phyloP scores from a whole-genome alignment of 2,888 invertebrate genomes.

The Thumatha senex region DNA sequence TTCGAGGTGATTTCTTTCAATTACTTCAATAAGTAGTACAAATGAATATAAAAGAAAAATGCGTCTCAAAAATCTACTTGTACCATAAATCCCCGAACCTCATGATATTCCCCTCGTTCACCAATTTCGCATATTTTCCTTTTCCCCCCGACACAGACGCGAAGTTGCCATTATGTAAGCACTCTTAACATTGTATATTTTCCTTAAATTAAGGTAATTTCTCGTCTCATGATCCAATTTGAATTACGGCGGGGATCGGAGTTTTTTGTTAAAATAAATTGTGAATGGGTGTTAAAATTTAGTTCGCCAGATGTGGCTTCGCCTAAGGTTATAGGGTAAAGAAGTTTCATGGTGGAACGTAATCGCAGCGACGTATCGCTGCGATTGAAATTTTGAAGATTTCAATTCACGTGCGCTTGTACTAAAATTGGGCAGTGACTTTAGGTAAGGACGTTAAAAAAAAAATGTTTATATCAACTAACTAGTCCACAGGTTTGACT shows the following conservation, averaged over 20 bases:
- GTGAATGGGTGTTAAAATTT: constrained; percentile 25
- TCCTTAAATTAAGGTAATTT: constrained; percentile 44
- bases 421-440: neutral
- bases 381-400: neutral
- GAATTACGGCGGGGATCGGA: constrained; percentile 34
- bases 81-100: constrained; percentile 36
- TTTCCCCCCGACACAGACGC: constrained; percentile 2
- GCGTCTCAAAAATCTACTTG: constrained; percentile 15
- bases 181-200: constrained; percentile 38
- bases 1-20: constrained; percentile 12
- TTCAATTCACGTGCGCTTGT: neutral
- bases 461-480: too few relatives aligned
- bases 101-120: constrained; percentile 38
- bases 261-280: constrained; percentile 32
- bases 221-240: constrained; percentile 44
- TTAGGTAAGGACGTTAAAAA: too few relatives aligned
- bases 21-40: constrained; percentile 25
- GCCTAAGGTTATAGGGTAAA: neutral
- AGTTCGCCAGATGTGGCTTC: constrained; percentile 15
- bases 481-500: too few relatives aligned
- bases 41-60: constrained; percentile 28
- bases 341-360: neutral
- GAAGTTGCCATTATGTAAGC: constrained; percentile 29
- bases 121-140: constrained; percentile 37
- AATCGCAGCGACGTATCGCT: neutral